A percentile compares a stretch with the other conserved stretches of the same genome.
phyloP scores from a whole-genome alignment of 2,797 vertebrate species.

The Eulemur albifrons region DNA sequence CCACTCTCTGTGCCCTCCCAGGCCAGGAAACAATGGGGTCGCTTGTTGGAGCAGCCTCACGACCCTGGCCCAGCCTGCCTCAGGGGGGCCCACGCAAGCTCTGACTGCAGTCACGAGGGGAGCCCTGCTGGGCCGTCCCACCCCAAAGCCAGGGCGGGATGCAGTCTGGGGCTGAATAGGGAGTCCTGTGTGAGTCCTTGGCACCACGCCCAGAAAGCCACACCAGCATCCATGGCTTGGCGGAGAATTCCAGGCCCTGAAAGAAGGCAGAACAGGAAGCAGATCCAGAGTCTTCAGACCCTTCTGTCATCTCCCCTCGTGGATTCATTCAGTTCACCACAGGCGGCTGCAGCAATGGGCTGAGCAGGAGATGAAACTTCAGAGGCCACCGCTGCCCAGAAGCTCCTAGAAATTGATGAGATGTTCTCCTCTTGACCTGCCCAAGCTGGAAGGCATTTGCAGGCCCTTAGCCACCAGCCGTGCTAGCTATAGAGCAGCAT shows the following conservation, averaged over 20 bases:
- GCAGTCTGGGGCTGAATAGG: neutral
- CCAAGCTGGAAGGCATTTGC: neutral
- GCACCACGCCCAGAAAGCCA: conserved; percentile 31
- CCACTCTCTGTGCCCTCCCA: fast-evolving
- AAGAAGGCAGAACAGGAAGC: neutral
- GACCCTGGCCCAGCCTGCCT: neutral
- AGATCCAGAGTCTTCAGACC: neutral
- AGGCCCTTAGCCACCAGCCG: neutral
- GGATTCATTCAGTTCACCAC: neutral
- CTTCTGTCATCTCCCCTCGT: neutral
- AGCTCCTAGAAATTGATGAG: neutral
- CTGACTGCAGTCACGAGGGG: neutral
- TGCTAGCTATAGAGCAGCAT: neutral
- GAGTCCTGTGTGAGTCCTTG: conserved; percentile 44
- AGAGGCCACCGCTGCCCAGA: neutral
- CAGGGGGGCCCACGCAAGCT: neutral
- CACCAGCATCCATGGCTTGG: neutral
- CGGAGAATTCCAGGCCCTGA: neutral
- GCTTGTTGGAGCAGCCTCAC: neutral
- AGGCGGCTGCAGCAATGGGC: neutral
- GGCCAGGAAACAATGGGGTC: conserved; percentile 39
- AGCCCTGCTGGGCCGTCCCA: neutral
- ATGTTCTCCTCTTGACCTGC: neutral
- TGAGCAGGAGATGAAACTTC: neutral
- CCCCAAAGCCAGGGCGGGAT: neutral